Conservation (phyloP, 30 jellyfish, hydroid and myxozoan species). For the Catostylus mosaicus region DNA sequence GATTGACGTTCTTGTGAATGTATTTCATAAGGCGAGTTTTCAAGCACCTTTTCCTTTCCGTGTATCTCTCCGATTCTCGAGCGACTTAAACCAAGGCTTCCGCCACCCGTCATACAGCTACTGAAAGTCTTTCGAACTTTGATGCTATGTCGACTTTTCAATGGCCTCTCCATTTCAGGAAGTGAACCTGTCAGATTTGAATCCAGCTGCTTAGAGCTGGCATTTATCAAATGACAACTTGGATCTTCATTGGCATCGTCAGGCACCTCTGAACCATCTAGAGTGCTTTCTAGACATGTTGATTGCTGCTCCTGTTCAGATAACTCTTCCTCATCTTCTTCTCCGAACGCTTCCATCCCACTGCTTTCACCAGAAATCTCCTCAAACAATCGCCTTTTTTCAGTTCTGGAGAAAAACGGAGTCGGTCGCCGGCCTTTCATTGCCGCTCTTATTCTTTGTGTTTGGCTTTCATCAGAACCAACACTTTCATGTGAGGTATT, state of each 20-base stretch:
- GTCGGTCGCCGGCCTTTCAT: conserved; percentile 34
- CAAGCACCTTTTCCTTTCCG: too few relatives aligned
- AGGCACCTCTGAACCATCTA: background rate
- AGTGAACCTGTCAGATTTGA: background rate
- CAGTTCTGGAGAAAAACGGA: conserved; percentile 25
- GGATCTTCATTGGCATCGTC: background rate
- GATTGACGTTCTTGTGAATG: too few relatives aligned
- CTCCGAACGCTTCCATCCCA: conserved; percentile 46
- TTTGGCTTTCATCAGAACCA: background rate
- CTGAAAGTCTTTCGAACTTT: too few relatives aligned
- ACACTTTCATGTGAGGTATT: background rate
- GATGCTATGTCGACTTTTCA: too few relatives aligned
- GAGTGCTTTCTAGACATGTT: too few relatives aligned
- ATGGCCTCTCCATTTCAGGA: conserved; percentile 3
- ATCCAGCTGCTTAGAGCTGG: background rate
- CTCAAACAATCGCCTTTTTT: conserved; percentile 13
- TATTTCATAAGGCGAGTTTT: too few relatives aligned
- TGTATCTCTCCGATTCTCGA: too few relatives aligned
- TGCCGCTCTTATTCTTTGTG: background rate
- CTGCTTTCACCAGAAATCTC: background rate
- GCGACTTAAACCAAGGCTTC: too few relatives aligned
- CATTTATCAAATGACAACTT: background rate
- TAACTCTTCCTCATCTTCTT: conserved; percentile 33
- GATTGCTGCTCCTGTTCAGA: too few relatives aligned
- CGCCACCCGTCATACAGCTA: too few relatives aligned